Conservation (phyloP, 2,888 invertebrate genomes). For the Andrena bucephala region DNA sequence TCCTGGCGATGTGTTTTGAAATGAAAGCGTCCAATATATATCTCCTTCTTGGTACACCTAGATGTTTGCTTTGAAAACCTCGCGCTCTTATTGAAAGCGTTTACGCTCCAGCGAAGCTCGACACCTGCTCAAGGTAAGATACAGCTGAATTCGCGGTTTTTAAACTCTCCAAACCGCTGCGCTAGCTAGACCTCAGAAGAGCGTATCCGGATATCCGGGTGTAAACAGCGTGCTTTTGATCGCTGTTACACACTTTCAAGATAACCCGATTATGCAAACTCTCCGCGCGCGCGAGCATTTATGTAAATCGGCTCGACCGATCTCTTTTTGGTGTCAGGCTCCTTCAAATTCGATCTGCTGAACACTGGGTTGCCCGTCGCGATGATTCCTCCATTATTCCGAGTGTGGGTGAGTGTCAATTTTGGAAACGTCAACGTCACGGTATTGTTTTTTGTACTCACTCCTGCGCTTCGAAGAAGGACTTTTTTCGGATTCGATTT, state of each 20-base stretch:
- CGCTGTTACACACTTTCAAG: constrained; percentile 16
- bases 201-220: constrained; percentile 32
- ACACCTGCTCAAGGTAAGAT: too few species aligned
- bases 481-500: not conserved
- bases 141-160: not conserved
- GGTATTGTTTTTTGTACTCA: not conserved
- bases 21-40: too few species aligned
- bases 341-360: too few species aligned
- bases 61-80: too few species aligned
- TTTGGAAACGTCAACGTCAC: not conserved
- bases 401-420: not conserved
- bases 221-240: not conserved
- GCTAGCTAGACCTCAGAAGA: not conserved
- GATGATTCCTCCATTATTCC: too few species aligned
- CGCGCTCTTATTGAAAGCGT: too few species aligned
- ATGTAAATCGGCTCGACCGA: not conserved
- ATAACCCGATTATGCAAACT: constrained; percentile 39
- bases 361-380: too few species aligned
- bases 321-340: not conserved
- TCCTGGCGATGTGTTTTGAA: too few species aligned
- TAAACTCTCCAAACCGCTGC: not conserved
- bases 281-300: not conserved
- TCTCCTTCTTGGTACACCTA: too few species aligned
- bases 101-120: too few species aligned
- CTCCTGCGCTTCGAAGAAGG: not conserved